phyloP scores from a whole-genome alignment of 2,888 invertebrate genomes.

The Acanthosepion esculentum region DNA sequence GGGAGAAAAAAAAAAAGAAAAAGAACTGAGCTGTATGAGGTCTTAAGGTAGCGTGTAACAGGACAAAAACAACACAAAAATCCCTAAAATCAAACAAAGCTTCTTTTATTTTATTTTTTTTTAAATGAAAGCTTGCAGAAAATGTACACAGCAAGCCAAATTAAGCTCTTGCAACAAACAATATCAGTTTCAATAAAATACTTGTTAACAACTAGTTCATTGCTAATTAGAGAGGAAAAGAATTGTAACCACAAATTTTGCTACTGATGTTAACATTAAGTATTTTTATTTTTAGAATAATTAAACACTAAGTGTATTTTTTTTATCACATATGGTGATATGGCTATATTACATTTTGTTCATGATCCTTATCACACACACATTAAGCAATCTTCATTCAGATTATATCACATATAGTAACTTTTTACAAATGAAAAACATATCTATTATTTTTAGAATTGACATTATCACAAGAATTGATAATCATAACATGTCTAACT shows the following conservation, averaged over 20 bases:
- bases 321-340: background rate
- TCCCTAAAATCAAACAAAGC: background rate
- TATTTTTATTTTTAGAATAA: constrained; percentile 25
- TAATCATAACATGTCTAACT: background rate
- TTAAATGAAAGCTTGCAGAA: background rate
- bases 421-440: background rate
- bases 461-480: background rate
- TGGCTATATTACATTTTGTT: background rate
- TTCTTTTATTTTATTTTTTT: background rate
- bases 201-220: background rate
- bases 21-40: background rate
- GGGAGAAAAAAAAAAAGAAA: background rate
- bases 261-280: background rate
- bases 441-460: background rate
- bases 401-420: background rate
- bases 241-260: background rate
- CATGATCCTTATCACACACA: background rate
- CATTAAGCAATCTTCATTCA: background rate
- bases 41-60: background rate
- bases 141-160: background rate
- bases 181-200: background rate
- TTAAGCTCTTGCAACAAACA: background rate
- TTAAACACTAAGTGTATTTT: background rate
- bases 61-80: background rate
- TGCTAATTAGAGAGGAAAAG: background rate